Evolutionary conservation across 2,113 vertebrate genomes (phyloP).

Genomic region (Thamnaconus septentrionalis): DNA sequence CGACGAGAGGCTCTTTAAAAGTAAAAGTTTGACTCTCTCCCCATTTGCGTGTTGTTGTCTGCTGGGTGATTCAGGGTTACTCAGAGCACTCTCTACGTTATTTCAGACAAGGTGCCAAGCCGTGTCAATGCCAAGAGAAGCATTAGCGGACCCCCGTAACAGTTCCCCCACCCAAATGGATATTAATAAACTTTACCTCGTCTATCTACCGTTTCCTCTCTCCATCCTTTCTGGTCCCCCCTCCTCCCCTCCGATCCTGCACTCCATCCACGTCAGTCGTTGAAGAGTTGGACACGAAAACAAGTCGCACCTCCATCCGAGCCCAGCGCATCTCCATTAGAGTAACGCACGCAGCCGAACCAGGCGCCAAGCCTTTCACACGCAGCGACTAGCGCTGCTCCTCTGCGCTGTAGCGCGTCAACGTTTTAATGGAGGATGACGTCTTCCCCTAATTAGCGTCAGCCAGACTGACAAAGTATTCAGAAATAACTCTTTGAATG

Average conservation of each 20-base stretch:
- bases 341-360: slow-evolving; percentile 9
- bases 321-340: slow-evolving; percentile 12
- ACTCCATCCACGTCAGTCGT: slow-evolving; percentile 39
- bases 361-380: background rate
- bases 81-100: slow-evolving; percentile 56
- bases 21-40: slow-evolving; percentile 19
- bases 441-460: slow-evolving; percentile 48
- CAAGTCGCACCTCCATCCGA: background rate
- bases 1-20: background rate
- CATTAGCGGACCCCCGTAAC: slow-evolving; percentile 59
- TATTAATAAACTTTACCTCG: slow-evolving; percentile 66
- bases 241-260: slow-evolving; percentile 46
- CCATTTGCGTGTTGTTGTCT: slow-evolving; percentile 31
- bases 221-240: slow-evolving; percentile 20
- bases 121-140: slow-evolving; percentile 67
- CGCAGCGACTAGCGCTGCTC: background rate
- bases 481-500: slow-evolving; percentile 32
- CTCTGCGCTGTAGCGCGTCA: background rate
- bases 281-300: background rate
- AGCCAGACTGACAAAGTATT: slow-evolving; percentile 33
- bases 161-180: slow-evolving; percentile 55
- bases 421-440: slow-evolving; percentile 37
- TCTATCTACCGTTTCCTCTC: slow-evolving; percentile 46
- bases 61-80: slow-evolving; percentile 51
- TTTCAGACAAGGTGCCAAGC: slow-evolving; percentile 60